Base-by-base conservation (phyloP, 2,113 vertebrate genomes). In the Anolis sagrei region DNA sequence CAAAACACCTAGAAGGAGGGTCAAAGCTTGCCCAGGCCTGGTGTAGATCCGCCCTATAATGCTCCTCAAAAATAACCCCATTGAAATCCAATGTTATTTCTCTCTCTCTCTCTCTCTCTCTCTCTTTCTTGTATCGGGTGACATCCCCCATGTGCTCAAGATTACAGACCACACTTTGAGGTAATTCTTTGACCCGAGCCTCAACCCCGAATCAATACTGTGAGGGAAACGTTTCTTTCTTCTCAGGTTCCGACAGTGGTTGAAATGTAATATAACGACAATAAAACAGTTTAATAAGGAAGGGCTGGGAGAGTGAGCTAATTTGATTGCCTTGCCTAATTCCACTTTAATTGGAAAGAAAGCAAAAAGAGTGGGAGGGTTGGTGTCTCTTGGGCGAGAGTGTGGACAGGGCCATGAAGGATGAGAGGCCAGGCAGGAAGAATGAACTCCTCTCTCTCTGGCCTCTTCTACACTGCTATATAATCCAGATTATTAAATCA, bases 331-430 rank as follows among this genome's bases (percentile, higher is more conserved):
- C 94, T 95, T 96, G 94, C 94, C 95, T 97, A 97, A 97, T 97
- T 96, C 97, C 96, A 97, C 94, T 97, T 97, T 97, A 97, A 97
- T 97, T 97, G 96, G 95, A 97, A 96, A 96, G 95, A 97, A 95
- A 6, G 19, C 7, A 34, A 2, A 2, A 4, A 87, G 89, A 94
- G 95, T 7, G 85, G 81, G 27, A 61, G 89, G 88, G 62, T 90
- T 84, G 64, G 81, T 80, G 86, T 88, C 91, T 89, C 91, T 27
- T 18, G 21, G 80, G n/a, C 13, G 14, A 8, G 91, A 90, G 82
- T 84, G 39, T 19, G 87, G 87, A 54, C 90, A 83, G 51, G 79
- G 84, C 86, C 89, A 89, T 91, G 48, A 61, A 27, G 2, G 48
- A 90, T 92, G 88, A 84, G 87, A 90, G 90, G 85, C 85, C 84